A percentile compares a stretch with the other conserved stretches of the same genome.
Evolutionary conservation across 2,797 vertebrate genomes (phyloP).

Genomic region (Macroramphosus scolopax): DNA sequence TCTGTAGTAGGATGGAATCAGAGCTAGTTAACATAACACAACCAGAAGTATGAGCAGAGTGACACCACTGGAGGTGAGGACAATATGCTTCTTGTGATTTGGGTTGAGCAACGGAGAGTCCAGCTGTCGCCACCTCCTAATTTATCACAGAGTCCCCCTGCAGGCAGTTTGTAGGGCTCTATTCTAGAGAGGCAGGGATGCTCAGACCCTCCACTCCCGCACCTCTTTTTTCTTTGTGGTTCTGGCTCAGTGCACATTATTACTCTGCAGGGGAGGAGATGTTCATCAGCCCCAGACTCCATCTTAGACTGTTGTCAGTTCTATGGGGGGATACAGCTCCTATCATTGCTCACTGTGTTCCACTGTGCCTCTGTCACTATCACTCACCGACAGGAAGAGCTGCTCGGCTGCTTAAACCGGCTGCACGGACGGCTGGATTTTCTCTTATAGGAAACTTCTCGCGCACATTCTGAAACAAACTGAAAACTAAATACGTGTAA

Average conservation of each 20-base stretch:
- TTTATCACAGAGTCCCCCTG: constrained; percentile 31
- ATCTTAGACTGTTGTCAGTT: constrained; percentile 56
- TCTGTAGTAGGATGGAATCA: too few species aligned
- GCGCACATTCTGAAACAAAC: too few species aligned
- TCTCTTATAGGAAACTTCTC: neutral
- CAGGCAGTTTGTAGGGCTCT: constrained; percentile 26
- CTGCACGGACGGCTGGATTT: constrained; percentile 1
- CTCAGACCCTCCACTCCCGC: constrained; percentile 30
- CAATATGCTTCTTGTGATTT: too few species aligned
- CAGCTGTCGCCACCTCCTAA: constrained; percentile 41
- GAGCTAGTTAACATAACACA: too few species aligned
- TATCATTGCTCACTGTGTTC: constrained; percentile 47
- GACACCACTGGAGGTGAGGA: too few species aligned
- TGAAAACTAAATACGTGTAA: neutral
- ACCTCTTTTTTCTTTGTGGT: constrained; percentile 31
- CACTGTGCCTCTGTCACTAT: constrained; percentile 46
- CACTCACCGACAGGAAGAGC: constrained; percentile 39
- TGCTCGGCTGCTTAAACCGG: constrained; percentile 26
- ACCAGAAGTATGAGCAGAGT: too few species aligned
- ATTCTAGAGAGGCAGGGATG: constrained; percentile 29
- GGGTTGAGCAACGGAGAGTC: too few species aligned
- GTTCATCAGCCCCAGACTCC: constrained; percentile 56
- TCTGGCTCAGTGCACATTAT: constrained; percentile 62
- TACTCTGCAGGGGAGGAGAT: constrained; percentile 51
- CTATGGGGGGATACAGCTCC: constrained; percentile 37